Percentiles rank a stretch among this genome's conserved stretches.
phyloP scores from a whole-genome alignment of 2,797 vertebrate species.

The Enteromius anoplus region DNA sequence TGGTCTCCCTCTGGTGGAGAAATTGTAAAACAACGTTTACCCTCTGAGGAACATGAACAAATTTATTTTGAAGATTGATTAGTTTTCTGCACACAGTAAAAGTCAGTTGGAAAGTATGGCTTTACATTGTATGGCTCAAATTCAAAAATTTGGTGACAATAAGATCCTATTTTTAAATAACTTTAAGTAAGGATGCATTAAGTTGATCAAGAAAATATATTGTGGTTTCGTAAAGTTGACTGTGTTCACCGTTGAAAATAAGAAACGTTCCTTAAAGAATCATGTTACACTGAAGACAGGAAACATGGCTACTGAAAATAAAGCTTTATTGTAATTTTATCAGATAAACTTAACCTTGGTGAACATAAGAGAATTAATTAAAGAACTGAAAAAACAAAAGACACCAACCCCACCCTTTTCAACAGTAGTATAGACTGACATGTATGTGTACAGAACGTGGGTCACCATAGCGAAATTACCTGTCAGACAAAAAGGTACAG shows the following conservation, averaged over 20 bases:
- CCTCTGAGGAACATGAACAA: neutral
- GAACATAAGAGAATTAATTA: neutral
- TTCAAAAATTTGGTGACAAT: neutral
- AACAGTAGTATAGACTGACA: neutral
- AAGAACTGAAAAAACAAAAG: neutral
- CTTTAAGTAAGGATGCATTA: neutral
- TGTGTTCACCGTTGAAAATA: neutral
- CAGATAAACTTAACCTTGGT: neutral
- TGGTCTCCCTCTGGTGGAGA: slow-evolving; percentile 38
- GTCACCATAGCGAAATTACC: neutral
- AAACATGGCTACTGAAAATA: neutral
- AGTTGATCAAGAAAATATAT: neutral
- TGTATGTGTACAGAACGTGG: neutral
- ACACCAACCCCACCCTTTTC: neutral
- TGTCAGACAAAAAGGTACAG: too few species aligned
- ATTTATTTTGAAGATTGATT: neutral
- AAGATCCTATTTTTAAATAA: neutral
- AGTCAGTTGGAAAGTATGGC: neutral
- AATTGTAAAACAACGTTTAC: neutral
- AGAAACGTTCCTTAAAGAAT: neutral
- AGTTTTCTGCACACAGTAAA: neutral
- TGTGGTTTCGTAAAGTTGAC: neutral
- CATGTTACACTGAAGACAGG: neutral
- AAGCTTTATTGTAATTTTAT: neutral
- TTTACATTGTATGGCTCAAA: neutral